These are phyloP conservation scores for Perca fluviatilis DNA, from an alignment of 2,113 vertebrate genomes.

Conservation along the genomic window DNA sequence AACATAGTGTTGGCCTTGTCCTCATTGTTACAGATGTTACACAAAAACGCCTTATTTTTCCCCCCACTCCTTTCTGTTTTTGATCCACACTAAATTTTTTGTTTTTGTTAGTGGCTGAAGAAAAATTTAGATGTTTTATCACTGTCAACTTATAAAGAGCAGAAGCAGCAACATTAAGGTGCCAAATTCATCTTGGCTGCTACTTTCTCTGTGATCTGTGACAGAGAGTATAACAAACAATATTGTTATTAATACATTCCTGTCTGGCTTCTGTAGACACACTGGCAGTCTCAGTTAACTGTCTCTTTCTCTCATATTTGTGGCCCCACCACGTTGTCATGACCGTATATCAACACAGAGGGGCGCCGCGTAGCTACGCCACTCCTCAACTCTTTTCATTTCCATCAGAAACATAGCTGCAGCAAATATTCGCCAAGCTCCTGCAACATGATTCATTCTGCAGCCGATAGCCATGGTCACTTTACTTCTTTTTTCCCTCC, in stretches of 20 bases:
- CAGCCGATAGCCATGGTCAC: background rate
- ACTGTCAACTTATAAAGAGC: background rate
- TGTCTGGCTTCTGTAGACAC: background rate
- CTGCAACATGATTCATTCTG: slow-evolving; percentile 9
- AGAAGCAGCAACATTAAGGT: background rate
- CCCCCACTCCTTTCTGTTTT: background rate
- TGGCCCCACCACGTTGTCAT: background rate
- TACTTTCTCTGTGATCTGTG: background rate
- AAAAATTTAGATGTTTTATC: background rate
- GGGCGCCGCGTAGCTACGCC: background rate
- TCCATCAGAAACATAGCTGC: background rate
- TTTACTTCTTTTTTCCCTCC: background rate
- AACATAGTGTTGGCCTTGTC: background rate
- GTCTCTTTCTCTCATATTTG: background rate
- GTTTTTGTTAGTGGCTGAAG: background rate
- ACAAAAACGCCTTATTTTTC: too few relatives aligned
- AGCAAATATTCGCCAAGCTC: background rate
- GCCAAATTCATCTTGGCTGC: background rate
- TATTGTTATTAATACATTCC: background rate
- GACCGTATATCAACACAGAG: background rate
- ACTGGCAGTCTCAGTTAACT: background rate
- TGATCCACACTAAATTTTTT: background rate
- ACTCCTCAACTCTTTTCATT: background rate
- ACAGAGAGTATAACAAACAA: background rate
- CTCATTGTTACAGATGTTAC: too few relatives aligned